Evolutionary conservation across 2,888 invertebrate species (phyloP), one percentile per base, ranked within the genome.

Genomic region (Leptopilina myrica): DNA sequence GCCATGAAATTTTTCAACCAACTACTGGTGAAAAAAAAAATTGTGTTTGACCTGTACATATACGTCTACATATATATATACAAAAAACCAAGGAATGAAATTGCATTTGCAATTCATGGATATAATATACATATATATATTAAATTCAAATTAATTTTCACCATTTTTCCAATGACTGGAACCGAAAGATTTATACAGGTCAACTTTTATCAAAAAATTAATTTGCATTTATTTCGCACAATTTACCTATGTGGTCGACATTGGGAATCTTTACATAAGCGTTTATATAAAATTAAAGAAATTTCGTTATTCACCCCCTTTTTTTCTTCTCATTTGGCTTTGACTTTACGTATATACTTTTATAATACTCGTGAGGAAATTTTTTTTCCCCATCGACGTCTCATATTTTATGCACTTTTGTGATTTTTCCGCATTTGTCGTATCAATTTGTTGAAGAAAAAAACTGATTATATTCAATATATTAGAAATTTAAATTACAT

Each of bases 361-460:
- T 20, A 20, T 20, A 20, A 14, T 56, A n/a, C 12, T 56, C 12
- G 56, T 12, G 14, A 14, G n/a, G 59, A n/a, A 43, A 8, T 43
- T 59, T 85, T 85, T 85, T 84, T 86, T 20, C 20, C 84, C 78
- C 79, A 76, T 46, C 33, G 75, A 80, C 66, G 33, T 33, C 82
- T 86, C 86, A 85, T 86, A 85, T 86, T 86, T 86, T 84, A 86
- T 86, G 85, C 85, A 85, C 85, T 81, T 82, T 78, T 81, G 81
- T 85, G 84, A 86, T 86, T 86, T 85, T 85, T 84, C 78, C 69
- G 20, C 20, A 69, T 67, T 46, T 20, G 49, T 49, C 53, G 26
- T 69, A 43, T 43, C 43, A 33, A 33, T 33, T 33, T 33, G 33
- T 33, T 33, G 33, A 33, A 33, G 33, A 33, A 3, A 33, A 33